Evolutionary conservation across 2,797 vertebrate species (phyloP), one percentile per base, ranked within the genome.

Genomic region (Erethizon dorsatum): DNA sequence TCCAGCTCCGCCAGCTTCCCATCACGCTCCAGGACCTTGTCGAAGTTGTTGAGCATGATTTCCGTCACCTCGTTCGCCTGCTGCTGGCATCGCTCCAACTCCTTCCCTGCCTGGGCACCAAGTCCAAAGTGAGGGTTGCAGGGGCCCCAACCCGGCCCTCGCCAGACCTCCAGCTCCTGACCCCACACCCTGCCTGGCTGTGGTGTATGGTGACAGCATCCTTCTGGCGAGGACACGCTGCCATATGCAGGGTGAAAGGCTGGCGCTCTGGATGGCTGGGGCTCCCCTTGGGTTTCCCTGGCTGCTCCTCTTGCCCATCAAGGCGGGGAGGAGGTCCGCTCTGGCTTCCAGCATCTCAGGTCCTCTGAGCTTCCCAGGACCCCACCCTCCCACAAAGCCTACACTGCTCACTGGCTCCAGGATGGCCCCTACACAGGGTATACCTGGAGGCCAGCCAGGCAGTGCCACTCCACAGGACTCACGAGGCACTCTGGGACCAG

Each of bases 11-110:
- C 24, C 56, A 99, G 97, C 63, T 97, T 98, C 13, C 95, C 98
- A 0, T 98, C 98, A 0, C 98, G 97, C 54, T 99, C 98, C 97
- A 98, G 93, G 2, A 98, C 98, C 85, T 97, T 97, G 15, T 28
- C 79, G 2, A 97, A 86, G 88, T 99, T 99, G 75, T 97, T 96
- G 37, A 97, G 83, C 98, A 99, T 98, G 94, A 99, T 97, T 94
- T 98, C 98, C 0, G 97, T 87, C 97, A 98, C 98, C 65, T 98
- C 98, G 1, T 98, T 98, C 0, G 98, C 97, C 91, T 98, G 95
- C 11, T 2, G 93, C 96, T 98, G 98, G 89, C 98, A 98, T 67
- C 0, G 97, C 22, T 95, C 96, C 98, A 98, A 65, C 26, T 97
- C 92, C 20, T 97, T 91, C 90, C 97, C 98, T 89, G 94, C 97